phyloP scores from a whole-genome alignment of 2,888 invertebrate species.

The Nomada ruficornis region DNA sequence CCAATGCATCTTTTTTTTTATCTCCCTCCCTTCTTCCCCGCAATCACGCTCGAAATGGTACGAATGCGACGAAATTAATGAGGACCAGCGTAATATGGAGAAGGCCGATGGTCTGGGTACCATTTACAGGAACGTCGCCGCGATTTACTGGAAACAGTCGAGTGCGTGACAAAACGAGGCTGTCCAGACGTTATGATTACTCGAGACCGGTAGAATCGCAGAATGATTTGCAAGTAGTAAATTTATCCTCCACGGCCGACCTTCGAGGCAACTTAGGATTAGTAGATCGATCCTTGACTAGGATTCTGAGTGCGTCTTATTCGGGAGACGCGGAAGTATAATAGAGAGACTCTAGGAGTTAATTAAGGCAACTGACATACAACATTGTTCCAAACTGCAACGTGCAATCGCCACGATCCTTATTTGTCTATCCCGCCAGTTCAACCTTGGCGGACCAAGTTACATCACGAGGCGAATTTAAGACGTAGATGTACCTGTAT shows the following conservation, averaged over 20 bases:
- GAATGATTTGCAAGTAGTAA: background rate
- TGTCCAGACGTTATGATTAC: too few species aligned
- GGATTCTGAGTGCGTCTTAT: background rate
- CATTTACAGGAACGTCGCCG: constrained; percentile 10
- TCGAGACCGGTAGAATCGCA: background rate
- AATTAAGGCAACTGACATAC: background rate
- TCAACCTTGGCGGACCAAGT: constrained; percentile 21
- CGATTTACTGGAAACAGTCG: background rate
- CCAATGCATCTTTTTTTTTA: constrained; percentile 5
- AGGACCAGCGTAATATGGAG: constrained; percentile 44
- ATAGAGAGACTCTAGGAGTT: background rate
- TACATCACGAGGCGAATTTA: constrained; percentile 19
- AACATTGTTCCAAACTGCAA: background rate
- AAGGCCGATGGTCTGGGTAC: constrained; percentile 36
- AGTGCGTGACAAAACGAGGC: background rate
- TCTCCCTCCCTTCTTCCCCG: background rate
- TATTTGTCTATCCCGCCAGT: background rate
- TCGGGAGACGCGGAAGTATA: background rate
- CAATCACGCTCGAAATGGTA: constrained; percentile 28
- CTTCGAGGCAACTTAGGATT: constrained; percentile 1
- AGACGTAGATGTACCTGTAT: background rate
- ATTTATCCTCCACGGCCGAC: background rate
- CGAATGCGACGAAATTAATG: constrained; percentile 56
- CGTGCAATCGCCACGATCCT: constrained; percentile 1
- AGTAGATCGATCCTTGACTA: background rate